These are phyloP conservation scores for Suillia variegata DNA, from an alignment of 2,888 invertebrate species.

Conservation along the genomic window DNA sequence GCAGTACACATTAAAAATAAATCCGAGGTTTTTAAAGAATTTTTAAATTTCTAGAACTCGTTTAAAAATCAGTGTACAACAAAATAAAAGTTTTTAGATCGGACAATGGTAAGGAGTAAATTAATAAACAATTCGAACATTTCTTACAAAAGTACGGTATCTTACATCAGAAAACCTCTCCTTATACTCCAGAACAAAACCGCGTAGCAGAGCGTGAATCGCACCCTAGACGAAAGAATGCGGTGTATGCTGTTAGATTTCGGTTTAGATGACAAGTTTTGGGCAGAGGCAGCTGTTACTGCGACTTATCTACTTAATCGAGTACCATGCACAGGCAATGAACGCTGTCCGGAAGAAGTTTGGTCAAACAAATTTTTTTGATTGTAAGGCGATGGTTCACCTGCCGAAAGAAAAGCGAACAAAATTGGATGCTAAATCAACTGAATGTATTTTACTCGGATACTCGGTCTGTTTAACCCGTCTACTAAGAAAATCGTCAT, in stretches of 20 bases:
- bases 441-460: background rate
- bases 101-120: slow-evolving; percentile 31
- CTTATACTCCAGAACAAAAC: slow-evolving; percentile 34
- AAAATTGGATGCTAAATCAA: slow-evolving; percentile 16
- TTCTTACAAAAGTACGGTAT: slow-evolving; percentile 30
- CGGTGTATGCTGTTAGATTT: slow-evolving; percentile 29
- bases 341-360: background rate
- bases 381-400: slow-evolving; percentile 21
- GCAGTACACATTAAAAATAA: slow-evolving; percentile 25
- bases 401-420: slow-evolving; percentile 15
- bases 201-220: slow-evolving; percentile 32
- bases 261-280: slow-evolving; percentile 2
- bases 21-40: slow-evolving; percentile 29
- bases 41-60: slow-evolving; percentile 28
- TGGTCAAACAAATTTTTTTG: no score
- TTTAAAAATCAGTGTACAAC: slow-evolving; percentile 30
- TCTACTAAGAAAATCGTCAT: background rate
- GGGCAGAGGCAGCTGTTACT: background rate
- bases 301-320: no score
- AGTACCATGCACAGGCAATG: background rate
- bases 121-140: slow-evolving; percentile 22
- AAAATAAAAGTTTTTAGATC: slow-evolving; percentile 30
- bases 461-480: background rate
- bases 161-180: slow-evolving; percentile 29
- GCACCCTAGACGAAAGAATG: slow-evolving; percentile 29